Evolutionary conservation across 1,140 invertebrate species (phyloP), one percentile per base, ranked within the genome.

Genomic region (Eurosta solidaginis): DNA sequence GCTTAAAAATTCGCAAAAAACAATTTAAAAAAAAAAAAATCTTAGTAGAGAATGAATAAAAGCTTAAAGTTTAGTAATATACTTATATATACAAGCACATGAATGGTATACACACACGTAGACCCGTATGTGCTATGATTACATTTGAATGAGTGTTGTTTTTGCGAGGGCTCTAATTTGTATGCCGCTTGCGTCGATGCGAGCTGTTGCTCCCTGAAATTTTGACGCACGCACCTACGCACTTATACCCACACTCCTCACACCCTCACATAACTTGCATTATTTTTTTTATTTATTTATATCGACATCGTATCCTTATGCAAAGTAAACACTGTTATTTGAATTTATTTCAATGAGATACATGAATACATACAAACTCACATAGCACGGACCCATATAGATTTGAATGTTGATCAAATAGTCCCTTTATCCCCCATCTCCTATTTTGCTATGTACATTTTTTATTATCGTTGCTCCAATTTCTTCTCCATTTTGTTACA

Each of bases 171-270:
- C 27, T 22, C 75, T 54, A 49, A 76, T 76, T 76, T 76, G 50
- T 76, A 76, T 76, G 75, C 47, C 49, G 75, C 29, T 40, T 52
- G 75, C 75, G 49, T 76, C 20, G 17, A 42, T n/a, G 25, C 22
- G 17, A 27, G 20, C 44, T 75, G 42, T 75, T 75, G 27, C 22
- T 50, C 29, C 42, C 14, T 42, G 74, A 14, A 27, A 14, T 36
- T 47, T 50, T 29, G n/a, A n/a, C 9, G n/a, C n/a, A 10, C 14
- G 6, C 14, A 3, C 14, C 9, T 33, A 17, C 63, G 25, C 22
- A 45, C 44, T 7, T 9, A 36, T 29, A 17, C 12, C 17, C 59
- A 40, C 22, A 33, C 14, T 17, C 14, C 3, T 5, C 45, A 47
- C n/a, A 47, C 45, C 14, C 5, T 63, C 33, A 3, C 59, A 3